phyloP scores from a whole-genome alignment of 2,888 invertebrate species.

The Fragum fragum region DNA sequence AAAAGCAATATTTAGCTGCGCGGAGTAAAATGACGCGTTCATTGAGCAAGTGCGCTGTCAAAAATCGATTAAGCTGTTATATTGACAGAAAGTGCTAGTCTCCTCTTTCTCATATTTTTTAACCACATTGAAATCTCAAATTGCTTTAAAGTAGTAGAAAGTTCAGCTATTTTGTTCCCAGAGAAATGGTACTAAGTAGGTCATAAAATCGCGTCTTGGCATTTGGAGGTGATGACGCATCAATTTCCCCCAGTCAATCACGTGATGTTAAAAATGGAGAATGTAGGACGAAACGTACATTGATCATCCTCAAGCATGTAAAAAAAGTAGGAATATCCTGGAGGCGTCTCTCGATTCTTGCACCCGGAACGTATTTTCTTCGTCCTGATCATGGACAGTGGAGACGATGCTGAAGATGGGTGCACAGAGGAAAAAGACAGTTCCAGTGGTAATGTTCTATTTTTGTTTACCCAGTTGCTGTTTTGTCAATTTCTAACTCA shows the following conservation, averaged over 20 bases:
- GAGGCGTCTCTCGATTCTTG: conserved; percentile 11
- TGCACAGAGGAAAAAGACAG: conserved; percentile 49
- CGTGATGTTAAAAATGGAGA: conserved; percentile 61
- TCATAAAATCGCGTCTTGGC: too few relatives aligned
- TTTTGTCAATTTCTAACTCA: conserved; percentile 9
- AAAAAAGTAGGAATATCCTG: neutral
- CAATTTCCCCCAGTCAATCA: conserved; percentile 32
- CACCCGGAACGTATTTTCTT: neutral
- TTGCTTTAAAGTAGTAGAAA: too few relatives aligned
- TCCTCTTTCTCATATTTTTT: too few relatives aligned
- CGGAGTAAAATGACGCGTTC: neutral
- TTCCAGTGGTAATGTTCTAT: conserved; percentile 22
- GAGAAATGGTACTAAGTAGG: too few relatives aligned
- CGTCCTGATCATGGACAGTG: conserved; percentile 43
- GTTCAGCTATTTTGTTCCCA: too few relatives aligned
- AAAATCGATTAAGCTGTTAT: neutral
- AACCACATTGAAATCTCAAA: too few relatives aligned
- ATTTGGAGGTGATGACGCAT: conserved; percentile 55
- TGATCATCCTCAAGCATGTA: conserved; percentile 14
- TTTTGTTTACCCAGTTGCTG: conserved; percentile 27
- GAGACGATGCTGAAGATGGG: conserved; percentile 37
- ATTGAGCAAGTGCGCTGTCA: neutral
- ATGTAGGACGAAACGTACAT: conserved; percentile 21
- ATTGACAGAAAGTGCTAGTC: too few relatives aligned
- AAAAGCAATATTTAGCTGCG: too few relatives aligned